Conservation (phyloP, 2,888 invertebrate species). For the Xanthorhoe designata region DNA sequence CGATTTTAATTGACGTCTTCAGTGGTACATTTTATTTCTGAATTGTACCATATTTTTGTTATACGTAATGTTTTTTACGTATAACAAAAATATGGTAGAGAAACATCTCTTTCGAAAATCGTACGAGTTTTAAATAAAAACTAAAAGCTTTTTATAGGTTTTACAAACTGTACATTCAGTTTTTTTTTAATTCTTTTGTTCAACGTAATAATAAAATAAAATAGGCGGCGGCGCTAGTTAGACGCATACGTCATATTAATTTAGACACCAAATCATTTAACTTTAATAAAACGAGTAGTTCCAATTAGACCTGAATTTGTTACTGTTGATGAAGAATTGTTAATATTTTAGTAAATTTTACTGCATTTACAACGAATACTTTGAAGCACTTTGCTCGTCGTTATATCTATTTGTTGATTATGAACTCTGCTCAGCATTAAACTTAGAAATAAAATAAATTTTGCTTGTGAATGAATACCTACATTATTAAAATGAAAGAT, state of each 20-base stretch:
- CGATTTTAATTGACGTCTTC: not conserved
- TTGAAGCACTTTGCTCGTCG: not conserved
- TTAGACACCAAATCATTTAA: not conserved
- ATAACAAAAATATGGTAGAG: too few species aligned
- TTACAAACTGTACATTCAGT: too few species aligned
- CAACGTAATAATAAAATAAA: too few species aligned
- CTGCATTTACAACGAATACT: conserved; percentile 12
- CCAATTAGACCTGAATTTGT: conserved; percentile 2
- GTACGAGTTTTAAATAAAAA: not conserved
- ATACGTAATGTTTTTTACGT: not conserved
- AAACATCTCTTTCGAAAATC: not conserved
- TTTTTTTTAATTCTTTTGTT: too few species aligned
- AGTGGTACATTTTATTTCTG: not conserved
- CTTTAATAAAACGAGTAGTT: not conserved
- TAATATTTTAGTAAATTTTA: conserved; percentile 15
- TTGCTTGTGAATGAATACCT: not conserved
- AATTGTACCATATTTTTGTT: not conserved
- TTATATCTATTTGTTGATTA: not conserved
- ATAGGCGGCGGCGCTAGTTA: too few species aligned
- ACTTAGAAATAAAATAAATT: not conserved
- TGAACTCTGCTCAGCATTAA: not conserved
- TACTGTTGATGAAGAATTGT: conserved; percentile 2
- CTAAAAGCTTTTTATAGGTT: too few species aligned
- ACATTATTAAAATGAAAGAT: too few species aligned
- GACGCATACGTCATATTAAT: too few species aligned